A percentile compares a stretch with the other conserved stretches of the same genome.
Evolutionary conservation across 2,888 invertebrate genomes (phyloP).

Genomic region (Athalia cordata): DNA sequence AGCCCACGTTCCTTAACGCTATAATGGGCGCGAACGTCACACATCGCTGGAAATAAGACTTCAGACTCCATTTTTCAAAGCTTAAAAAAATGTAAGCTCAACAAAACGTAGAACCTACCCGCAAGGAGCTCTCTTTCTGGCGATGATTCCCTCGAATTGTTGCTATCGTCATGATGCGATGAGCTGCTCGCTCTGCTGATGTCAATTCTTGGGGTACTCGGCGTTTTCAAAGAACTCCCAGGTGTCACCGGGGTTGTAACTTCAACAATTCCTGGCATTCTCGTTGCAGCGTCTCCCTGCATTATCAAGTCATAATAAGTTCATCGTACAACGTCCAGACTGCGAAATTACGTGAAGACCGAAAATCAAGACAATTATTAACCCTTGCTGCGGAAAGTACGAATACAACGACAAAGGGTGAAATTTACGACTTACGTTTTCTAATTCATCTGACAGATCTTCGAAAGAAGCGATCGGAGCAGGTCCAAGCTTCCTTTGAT

Average conservation of each 20-base stretch:
- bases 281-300: conserved; percentile 68
- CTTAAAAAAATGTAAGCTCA: neutral
- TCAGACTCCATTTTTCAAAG: neutral
- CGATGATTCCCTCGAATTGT: conserved; percentile 81
- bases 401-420: neutral
- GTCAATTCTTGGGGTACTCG: conserved; percentile 89
- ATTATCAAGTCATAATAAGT: conserved; percentile 42
- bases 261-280: conserved; percentile 75
- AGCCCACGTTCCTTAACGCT: conserved; percentile 4
- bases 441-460: conserved; percentile 90
- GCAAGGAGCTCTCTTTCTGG: conserved; percentile 89
- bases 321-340: neutral
- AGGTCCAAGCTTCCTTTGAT: conserved; percentile 90
- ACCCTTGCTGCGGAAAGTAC: neutral
- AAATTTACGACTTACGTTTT: conserved; percentile 67
- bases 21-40: neutral
- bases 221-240: conserved; percentile 76
- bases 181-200: conserved; percentile 93
- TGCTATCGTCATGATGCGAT: conserved; percentile 87
- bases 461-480: conserved; percentile 96
- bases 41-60: conserved; percentile 1
- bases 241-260: conserved; percentile 70
- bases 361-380: conserved; percentile 5
- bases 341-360: conserved; percentile 44
- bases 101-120: conserved; percentile 67